Conservation (phyloP, 1,140 invertebrate genomes). For the Cheumatopsyche charites region DNA sequence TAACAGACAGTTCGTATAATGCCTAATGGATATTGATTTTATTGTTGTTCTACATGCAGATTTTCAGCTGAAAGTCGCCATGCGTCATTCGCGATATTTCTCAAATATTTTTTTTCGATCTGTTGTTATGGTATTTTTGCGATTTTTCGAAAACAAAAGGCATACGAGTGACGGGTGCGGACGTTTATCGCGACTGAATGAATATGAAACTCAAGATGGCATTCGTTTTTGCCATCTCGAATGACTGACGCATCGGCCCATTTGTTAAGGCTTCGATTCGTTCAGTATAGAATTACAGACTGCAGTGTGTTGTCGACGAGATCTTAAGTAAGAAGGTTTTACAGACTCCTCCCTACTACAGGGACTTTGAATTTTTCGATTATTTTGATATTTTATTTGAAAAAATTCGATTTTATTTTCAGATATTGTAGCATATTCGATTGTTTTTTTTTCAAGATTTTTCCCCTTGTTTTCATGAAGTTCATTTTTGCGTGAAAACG, state of each 20-base stretch:
- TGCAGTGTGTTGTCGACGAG: conserved; percentile 24
- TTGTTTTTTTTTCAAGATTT: too few relatives aligned
- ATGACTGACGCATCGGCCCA: conserved; percentile 36
- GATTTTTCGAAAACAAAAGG: background rate
- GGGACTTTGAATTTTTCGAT: too few relatives aligned
- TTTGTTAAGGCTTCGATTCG: conserved; percentile 42
- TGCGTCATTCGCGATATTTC: too few relatives aligned
- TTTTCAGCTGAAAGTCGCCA: background rate
- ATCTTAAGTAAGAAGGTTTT: background rate
- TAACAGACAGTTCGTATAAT: background rate
- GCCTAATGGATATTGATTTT: conserved; percentile 47
- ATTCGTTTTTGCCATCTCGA: conserved; percentile 36
- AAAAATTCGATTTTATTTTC: too few relatives aligned
- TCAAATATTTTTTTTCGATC: background rate
- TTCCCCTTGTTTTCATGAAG: too few relatives aligned
- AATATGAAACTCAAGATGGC: conserved; percentile 36
- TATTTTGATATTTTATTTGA: too few relatives aligned
- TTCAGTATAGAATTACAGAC: conserved; percentile 39
- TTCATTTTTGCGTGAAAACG: too few relatives aligned
- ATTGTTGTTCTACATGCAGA: conserved; percentile 1
- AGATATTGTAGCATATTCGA: too few relatives aligned
- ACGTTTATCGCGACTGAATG: conserved; percentile 36
- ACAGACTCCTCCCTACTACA: too few relatives aligned
- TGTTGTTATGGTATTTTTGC: background rate
- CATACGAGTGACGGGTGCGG: background rate